Evolutionary conservation across 2,797 vertebrate genomes (phyloP).

Genomic region (Onychomys arenicola): DNA sequence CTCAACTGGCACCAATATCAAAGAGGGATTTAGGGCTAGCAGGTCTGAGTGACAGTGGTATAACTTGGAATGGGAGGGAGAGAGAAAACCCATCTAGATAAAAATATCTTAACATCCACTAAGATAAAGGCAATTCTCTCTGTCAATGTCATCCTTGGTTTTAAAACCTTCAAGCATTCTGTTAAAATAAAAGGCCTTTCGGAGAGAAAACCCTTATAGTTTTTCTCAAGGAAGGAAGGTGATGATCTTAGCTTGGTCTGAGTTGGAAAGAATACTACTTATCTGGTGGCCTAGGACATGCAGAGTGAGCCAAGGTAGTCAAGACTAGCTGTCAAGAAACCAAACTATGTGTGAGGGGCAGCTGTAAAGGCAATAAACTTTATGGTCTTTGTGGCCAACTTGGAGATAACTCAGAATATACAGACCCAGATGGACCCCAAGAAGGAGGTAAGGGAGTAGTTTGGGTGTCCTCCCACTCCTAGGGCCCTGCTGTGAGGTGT

Average conservation of each 20-base stretch:
- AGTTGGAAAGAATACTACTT: background rate
- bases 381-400: background rate
- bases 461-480: background rate
- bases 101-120: constrained; percentile 43
- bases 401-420: background rate
- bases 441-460: background rate
- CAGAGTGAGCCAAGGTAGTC: background rate
- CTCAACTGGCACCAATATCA: constrained; percentile 76
- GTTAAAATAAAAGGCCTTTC: constrained; percentile 60
- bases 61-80: constrained; percentile 1
- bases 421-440: background rate
- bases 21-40: constrained; percentile 71
- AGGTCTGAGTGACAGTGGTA: constrained; percentile 64
- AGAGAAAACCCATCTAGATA: constrained; percentile 33
- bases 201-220: background rate
- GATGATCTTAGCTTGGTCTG: background rate
- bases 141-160: constrained; percentile 32
- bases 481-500: constrained; percentile 54
- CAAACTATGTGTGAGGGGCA: background rate
- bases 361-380: background rate
- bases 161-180: constrained; percentile 55
- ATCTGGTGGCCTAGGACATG: background rate
- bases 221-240: constrained; percentile 52
- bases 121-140: constrained; percentile 66
- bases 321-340: background rate